Base-by-base conservation (phyloP, 35 echinoderm and acorn worm species). In the Heliocidaris erythrogramma region DNA sequence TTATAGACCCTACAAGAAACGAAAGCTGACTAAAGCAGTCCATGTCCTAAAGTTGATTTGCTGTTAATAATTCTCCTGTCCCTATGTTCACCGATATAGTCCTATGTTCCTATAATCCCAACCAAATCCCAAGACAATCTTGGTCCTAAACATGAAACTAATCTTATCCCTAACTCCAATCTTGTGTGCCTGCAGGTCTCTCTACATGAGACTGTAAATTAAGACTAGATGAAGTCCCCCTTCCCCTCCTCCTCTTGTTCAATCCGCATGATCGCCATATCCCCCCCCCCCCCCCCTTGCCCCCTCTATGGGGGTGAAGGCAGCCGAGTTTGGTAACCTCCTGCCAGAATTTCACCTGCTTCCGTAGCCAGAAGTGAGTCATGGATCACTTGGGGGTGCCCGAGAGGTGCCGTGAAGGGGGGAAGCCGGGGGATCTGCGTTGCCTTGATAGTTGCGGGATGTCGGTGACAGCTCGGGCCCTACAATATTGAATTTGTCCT, bases 281-380 rank as follows among this genome's bases (percentile, higher is more conserved):
- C 24, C 0, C 65, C 27, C 18, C 65, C 87, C 87, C 86, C 47
- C 87, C 29, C 87, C 9, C 32, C 16, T 87, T 21, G 10, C 10
- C 9, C 32, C 85, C 17, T 87, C 32, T 42, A 9, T 13, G 85
- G 87, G 47, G 87, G 31, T 89, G 32, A 32, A 89, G 47, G 65
- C 65, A 78, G 65, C 27, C 5, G 87, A 42, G 87, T 89, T 89
- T 89, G 30, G 87, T 89, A 89, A 89, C 87, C 87, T 86, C 85
- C 27, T 32, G 31, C 87, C 87, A 89, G 31, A 47, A 48, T 78
- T 89, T 89, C 87, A 89, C 87, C 87, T 89, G 87, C 87, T 89
- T 89, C 87, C 87, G 87, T 48, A 32, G 31, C 47, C 9, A 89
- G 87, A 32, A 89, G 87, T 89, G 87, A 89, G 31, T 89, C 87